Conservation (phyloP, 2,797 vertebrate genomes). For the Knipowitschia caucasica region DNA sequence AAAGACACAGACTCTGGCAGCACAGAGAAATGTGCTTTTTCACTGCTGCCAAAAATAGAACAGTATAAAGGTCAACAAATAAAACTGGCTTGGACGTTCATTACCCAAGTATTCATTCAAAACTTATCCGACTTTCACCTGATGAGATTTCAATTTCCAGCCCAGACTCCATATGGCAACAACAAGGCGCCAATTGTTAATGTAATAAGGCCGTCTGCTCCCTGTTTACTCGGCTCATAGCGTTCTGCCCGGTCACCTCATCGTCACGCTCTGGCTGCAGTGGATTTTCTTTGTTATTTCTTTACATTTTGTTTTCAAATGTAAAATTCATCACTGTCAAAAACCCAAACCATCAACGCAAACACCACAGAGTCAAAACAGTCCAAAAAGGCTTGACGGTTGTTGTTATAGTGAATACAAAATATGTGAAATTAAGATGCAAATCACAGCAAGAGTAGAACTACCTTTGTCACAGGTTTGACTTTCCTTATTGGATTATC, state of each 20-base stretch:
- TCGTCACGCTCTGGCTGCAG: neutral
- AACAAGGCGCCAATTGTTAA: slow-evolving; percentile 41
- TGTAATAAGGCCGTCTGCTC: slow-evolving; percentile 30
- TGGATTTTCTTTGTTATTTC: neutral
- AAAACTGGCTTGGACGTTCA: slow-evolving; percentile 14
- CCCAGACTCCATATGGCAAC: slow-evolving; percentile 30
- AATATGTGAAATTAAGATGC: neutral
- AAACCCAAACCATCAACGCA: neutral
- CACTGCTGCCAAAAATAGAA: slow-evolving; percentile 13
- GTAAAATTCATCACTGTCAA: slow-evolving; percentile 1
- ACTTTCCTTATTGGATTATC: no score
- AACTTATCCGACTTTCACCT: slow-evolving; percentile 22
- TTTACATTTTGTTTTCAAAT: slow-evolving; percentile 3
- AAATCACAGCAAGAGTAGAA: neutral
- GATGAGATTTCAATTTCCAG: slow-evolving; percentile 20
- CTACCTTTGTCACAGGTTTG: no score
- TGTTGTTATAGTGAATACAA: neutral
- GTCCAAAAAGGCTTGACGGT: neutral
- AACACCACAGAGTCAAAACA: neutral
- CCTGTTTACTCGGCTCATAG: slow-evolving; percentile 14
- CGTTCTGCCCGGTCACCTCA: slow-evolving; percentile 26
- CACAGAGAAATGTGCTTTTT: neutral
- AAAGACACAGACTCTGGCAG: slow-evolving; percentile 27
- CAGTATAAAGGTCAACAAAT: slow-evolving; percentile 37
- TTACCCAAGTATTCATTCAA: neutral